These are phyloP conservation scores for Chalcosyrphus nemorum DNA, from an alignment of 2,888 invertebrate genomes.

Conservation along the genomic window DNA sequence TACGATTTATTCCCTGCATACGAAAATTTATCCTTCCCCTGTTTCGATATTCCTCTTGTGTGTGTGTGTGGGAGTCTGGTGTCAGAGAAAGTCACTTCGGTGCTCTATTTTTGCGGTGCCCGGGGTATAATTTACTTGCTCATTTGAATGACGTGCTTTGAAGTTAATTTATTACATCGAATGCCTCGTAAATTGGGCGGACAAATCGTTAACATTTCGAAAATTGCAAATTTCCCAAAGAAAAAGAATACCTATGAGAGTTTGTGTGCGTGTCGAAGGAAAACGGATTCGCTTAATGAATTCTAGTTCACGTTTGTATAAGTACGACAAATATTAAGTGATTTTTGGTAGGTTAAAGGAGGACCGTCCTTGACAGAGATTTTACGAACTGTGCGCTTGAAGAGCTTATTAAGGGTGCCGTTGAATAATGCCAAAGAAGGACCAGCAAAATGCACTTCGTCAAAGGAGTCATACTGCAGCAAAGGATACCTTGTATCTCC, in stretches of 20 bases:
- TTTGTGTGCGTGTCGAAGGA: background rate
- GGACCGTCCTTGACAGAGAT: too few species aligned
- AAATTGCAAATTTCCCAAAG: conserved; percentile 56
- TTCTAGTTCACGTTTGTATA: background rate
- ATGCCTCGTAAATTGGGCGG: conserved; percentile 76
- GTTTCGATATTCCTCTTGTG: background rate
- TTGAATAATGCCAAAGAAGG: too few species aligned
- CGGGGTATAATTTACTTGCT: conserved; percentile 59
- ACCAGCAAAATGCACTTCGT: too few species aligned
- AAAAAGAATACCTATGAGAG: background rate
- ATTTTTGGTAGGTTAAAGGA: background rate
- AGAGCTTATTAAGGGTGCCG: too few species aligned
- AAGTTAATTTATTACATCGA: conserved; percentile 77
- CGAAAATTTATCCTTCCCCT: conserved; percentile 42
- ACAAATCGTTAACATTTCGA: conserved; percentile 61
- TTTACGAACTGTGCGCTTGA: too few species aligned
- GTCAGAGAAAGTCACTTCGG: conserved; percentile 32
- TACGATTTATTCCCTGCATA: conserved; percentile 58
- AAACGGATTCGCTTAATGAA: background rate
- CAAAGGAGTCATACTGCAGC: too few species aligned
- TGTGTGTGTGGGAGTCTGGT: background rate
- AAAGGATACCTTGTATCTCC: too few species aligned
- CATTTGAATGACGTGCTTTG: conserved; percentile 63
- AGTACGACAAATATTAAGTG: background rate
- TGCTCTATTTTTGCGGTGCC: conserved; percentile 49